These are phyloP conservation scores for Smittia sp. DNA, from an alignment of 2,888 invertebrate genomes.

Conservation along the genomic window DNA sequence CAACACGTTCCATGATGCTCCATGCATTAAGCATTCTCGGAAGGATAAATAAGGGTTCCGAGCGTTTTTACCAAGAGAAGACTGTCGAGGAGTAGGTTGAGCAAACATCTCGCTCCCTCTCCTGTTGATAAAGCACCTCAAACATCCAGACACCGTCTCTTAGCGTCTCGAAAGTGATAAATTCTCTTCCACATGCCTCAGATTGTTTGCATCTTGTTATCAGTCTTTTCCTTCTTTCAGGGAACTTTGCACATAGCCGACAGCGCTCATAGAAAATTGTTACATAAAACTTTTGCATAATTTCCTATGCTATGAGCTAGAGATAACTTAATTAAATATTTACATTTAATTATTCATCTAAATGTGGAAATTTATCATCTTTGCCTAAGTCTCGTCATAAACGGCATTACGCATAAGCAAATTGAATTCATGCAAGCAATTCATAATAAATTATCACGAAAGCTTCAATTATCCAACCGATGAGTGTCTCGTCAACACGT, in stretches of 20 bases:
- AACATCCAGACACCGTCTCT: background rate
- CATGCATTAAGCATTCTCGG: conserved; percentile 1
- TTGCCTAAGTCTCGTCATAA: too few relatives aligned
- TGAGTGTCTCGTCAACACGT: background rate
- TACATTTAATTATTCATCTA: conserved; percentile 20
- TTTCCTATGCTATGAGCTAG: background rate
- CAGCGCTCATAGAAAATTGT: too few relatives aligned
- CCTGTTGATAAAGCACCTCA: background rate
- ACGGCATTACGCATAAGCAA: background rate
- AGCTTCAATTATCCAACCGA: background rate
- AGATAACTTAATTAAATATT: conserved; percentile 27
- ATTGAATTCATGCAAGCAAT: background rate
- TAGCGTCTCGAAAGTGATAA: background rate
- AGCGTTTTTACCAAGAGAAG: background rate
- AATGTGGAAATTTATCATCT: background rate
- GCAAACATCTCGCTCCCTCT: background rate
- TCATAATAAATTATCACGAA: background rate
- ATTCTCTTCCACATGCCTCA: background rate
- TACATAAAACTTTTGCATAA: conserved; percentile 28
- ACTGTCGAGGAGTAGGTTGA: background rate
- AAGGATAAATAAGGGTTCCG: conserved; percentile 13
- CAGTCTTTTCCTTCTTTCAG: background rate
- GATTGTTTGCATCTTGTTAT: conserved; percentile 24
- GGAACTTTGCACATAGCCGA: background rate
- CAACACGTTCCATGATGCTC: background rate